phyloP scores from a whole-genome alignment of 2,888 invertebrate species.

The Cephus pulcher region DNA sequence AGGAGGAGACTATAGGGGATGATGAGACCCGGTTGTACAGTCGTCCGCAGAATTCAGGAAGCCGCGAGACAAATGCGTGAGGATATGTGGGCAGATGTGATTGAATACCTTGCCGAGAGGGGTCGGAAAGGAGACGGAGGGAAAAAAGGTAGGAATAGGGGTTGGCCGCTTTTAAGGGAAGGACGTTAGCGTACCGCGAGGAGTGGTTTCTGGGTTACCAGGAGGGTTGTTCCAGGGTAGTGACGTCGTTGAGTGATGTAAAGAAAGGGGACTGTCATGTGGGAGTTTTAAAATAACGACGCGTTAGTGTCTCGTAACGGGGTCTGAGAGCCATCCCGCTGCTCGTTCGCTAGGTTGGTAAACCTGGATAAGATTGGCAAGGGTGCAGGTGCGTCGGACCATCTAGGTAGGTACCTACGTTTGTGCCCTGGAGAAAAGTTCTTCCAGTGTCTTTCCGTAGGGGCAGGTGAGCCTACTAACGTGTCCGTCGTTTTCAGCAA shows the following conservation, averaged over 20 bases:
- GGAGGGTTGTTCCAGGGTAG: slow-evolving; percentile 1
- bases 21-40: slow-evolving; percentile 5
- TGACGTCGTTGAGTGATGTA: too few relatives aligned
- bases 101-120: slow-evolving; percentile 16
- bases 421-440: too few relatives aligned
- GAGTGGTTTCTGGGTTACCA: neutral
- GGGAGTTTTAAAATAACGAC: neutral
- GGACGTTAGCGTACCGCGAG: neutral
- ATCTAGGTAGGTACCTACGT: too few relatives aligned
- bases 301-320: neutral
- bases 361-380: too few relatives aligned
- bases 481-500: too few relatives aligned
- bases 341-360: too few relatives aligned
- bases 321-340: too few relatives aligned
- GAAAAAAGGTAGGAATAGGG: neutral
- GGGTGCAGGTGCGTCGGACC: too few relatives aligned
- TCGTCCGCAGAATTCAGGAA: neutral
- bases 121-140: slow-evolving; percentile 3
- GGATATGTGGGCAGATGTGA: slow-evolving; percentile 19
- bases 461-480: too few relatives aligned
- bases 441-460: too few relatives aligned
- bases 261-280: too few relatives aligned
- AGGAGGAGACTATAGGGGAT: neutral
- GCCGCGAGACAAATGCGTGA: slow-evolving; percentile 15
- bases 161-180: slow-evolving; percentile 9